phyloP scores from a whole-genome alignment of 1,140 invertebrate genomes.

The Danaus melanippus region DNA sequence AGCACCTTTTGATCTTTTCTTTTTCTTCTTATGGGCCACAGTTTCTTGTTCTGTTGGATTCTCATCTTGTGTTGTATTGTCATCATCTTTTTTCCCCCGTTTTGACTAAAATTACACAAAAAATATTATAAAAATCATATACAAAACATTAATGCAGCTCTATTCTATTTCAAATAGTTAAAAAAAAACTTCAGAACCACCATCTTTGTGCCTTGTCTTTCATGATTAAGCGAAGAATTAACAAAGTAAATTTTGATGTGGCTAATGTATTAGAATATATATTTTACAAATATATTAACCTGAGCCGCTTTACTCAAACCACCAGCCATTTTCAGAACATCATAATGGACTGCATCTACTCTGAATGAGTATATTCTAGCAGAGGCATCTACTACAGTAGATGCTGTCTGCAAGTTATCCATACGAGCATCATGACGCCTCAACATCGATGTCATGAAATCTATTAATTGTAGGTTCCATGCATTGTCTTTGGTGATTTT shows the following conservation, averaged over 20 bases:
- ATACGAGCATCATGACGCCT: constrained; percentile 77
- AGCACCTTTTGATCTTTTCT: constrained; percentile 53
- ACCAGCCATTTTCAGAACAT: constrained; percentile 84
- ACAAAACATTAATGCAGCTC: too few species aligned
- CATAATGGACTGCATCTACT: constrained; percentile 84
- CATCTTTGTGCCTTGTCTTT: too few species aligned
- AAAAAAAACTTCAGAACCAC: neutral
- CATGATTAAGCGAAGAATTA: too few species aligned
- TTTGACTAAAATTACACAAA: constrained; percentile 43
- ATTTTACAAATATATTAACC: constrained; percentile 24
- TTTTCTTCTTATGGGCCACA: constrained; percentile 47
- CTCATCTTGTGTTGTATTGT: constrained; percentile 41
- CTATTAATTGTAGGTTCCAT: constrained; percentile 86
- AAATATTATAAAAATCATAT: neutral
- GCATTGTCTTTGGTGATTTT: constrained; percentile 91
- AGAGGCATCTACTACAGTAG: constrained; percentile 85
- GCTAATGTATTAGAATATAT: neutral
- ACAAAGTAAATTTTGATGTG: too few species aligned
- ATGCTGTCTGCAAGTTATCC: constrained; percentile 83
- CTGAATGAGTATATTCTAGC: constrained; percentile 87
- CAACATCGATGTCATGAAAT: constrained; percentile 83
- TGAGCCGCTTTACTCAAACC: constrained; percentile 73
- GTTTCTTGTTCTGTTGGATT: constrained; percentile 35
- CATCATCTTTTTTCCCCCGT: constrained; percentile 67
- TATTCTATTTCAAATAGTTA: too few species aligned